Conservation (phyloP, 2,113 vertebrate species). For the Prionailurus bengalensis region DNA sequence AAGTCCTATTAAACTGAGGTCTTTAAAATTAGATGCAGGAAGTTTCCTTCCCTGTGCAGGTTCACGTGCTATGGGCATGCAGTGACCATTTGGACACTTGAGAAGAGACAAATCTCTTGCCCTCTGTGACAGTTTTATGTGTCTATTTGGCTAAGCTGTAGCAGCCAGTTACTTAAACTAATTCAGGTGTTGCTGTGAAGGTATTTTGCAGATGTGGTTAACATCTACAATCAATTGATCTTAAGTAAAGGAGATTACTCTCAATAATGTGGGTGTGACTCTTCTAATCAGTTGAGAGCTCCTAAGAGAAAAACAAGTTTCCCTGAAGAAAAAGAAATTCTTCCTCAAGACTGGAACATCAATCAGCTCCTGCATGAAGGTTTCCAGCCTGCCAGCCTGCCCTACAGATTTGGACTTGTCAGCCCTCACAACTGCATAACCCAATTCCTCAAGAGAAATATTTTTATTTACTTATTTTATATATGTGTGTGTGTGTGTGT, state of each 20-base stretch:
- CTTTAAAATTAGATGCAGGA: background rate
- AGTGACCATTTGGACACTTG: background rate
- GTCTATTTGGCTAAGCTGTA: background rate
- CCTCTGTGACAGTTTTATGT: background rate
- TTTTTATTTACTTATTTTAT: background rate
- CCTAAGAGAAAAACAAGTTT: background rate
- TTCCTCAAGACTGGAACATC: background rate
- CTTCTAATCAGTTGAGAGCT: background rate
- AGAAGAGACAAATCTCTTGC: background rate
- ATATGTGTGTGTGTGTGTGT: background rate
- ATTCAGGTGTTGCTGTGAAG: background rate
- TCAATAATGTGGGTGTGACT: background rate
- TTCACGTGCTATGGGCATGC: rapidly evolving
- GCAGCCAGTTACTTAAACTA: background rate
- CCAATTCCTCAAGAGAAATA: background rate
- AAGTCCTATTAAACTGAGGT: background rate
- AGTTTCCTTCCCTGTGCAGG: background rate
- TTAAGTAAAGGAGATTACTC: background rate
- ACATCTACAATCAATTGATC: background rate
- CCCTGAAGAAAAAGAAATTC: background rate
- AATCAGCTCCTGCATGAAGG: background rate
- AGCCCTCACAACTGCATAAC: background rate
- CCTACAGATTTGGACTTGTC: background rate
- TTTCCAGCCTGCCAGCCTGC: background rate
- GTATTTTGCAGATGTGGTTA: background rate